A percentile compares a stretch with the other conserved stretches of the same genome.
Conservation (phyloP, 2,888 invertebrate genomes). For the Carpatolechia fugitivella region DNA sequence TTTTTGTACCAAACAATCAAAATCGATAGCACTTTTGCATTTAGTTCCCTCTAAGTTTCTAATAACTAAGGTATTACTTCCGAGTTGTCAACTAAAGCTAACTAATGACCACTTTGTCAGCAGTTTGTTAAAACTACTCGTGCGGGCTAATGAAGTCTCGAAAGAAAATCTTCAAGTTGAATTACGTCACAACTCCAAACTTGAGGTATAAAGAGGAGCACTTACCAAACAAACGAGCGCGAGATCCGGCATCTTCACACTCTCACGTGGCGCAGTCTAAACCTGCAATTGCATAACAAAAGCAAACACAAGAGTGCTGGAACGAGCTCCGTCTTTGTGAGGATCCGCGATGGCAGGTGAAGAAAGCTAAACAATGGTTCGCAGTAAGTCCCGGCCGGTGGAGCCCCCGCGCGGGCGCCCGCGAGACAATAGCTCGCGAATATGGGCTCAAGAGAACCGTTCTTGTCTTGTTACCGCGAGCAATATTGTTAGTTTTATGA, state of each 20-base stretch:
- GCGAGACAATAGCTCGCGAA: constrained; percentile 71
- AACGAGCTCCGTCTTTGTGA: constrained; percentile 70
- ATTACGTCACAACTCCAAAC: not conserved
- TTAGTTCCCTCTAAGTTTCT: too few relatives aligned
- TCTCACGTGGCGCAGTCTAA: constrained; percentile 51
- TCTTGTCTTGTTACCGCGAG: constrained; percentile 72
- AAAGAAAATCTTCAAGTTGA: not conserved
- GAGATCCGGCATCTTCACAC: constrained; percentile 44
- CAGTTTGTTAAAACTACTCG: too few relatives aligned
- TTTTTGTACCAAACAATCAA: too few relatives aligned
- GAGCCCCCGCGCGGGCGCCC: constrained; percentile 16
- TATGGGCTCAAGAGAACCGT: constrained; percentile 69
- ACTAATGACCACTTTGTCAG: too few relatives aligned
- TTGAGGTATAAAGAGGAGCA: constrained; percentile 4
- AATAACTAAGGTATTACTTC: too few relatives aligned
- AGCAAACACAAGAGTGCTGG: constrained; percentile 70
- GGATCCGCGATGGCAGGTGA: constrained; percentile 70
- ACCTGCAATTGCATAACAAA: constrained; percentile 75
- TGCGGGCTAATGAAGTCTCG: too few relatives aligned
- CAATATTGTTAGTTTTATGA: constrained; percentile 78
- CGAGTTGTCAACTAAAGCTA: too few relatives aligned
- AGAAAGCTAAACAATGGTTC: constrained; percentile 74
- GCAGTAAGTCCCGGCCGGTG: constrained; percentile 45
- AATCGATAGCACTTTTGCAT: too few relatives aligned
- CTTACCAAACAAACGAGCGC: constrained; percentile 47